These are phyloP conservation scores for Oryctes rhinoceros DNA, from an alignment of 1,140 invertebrate species.

Conservation along the genomic window DNA sequence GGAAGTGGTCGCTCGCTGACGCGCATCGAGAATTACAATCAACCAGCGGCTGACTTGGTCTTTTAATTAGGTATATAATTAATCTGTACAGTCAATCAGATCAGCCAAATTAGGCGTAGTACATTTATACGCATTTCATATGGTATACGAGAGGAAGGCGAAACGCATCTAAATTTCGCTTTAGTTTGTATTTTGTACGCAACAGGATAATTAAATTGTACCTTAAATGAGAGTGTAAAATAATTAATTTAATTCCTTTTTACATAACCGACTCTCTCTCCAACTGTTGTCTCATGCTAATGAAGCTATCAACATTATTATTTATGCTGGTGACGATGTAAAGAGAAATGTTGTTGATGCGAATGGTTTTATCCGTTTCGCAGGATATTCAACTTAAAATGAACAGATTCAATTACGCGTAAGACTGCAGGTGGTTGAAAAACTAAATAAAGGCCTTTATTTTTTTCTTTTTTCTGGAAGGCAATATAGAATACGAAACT, in stretches of 20 bases:
- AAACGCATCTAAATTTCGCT: conserved; percentile 34
- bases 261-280: conserved; percentile 12
- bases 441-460: too few species aligned
- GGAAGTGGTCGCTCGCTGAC: conserved; percentile 37
- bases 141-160: conserved; percentile 30
- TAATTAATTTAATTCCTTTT: conserved; percentile 42
- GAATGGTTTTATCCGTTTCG: too few species aligned
- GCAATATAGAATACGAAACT: too few species aligned
- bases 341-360: not conserved
- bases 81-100: conserved; percentile 53
- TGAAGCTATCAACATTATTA: conserved; percentile 16
- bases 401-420: too few species aligned
- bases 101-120: conserved; percentile 49
- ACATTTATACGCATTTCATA: conserved; percentile 16
- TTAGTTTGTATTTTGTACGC: conserved; percentile 31
- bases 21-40: conserved; percentile 34
- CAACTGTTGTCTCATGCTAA: conserved; percentile 18
- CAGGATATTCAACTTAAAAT: too few species aligned
- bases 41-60: conserved; percentile 37
- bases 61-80: conserved; percentile 54
- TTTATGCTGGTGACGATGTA: not conserved
- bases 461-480: too few species aligned
- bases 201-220: conserved; percentile 38
- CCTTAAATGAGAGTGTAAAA: conserved; percentile 43
- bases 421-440: too few species aligned